Evolutionary conservation across 2,888 invertebrate genomes (phyloP), one percentile per base, ranked within the genome.

Genomic region (Atethmia centrago): DNA sequence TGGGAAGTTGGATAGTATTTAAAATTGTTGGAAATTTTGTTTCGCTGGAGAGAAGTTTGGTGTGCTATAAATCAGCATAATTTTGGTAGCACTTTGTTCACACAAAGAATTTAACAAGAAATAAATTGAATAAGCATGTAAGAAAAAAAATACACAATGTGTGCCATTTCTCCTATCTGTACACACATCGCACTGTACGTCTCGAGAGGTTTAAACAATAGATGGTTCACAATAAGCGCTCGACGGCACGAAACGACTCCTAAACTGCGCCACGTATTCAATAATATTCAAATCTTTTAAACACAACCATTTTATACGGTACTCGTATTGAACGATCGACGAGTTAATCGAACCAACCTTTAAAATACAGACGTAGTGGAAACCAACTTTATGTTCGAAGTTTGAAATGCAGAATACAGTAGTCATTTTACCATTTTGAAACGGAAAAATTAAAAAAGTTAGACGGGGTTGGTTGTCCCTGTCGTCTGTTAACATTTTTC

Each of bases 131-230:
- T 31, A 31, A n/a, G 3, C 1, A 7, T 31, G 7, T 31, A n/a
- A 21, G 16, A 0, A 51, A 28, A 56, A 56, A n/a, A 42, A 62
- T 5, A 14, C 31, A 4, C 12, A 12, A 9, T 9, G 3, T 16
- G 19, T 67, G 21, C 7, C 10, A 83, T 73, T 69, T 86, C 31
- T 82, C 58, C 73, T 63, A 62, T 55, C 79, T 45, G 71, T 86
- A 82, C 74, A 25, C 51, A 71, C 65, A 66, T 28, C n/a, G 25
- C 55, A 64, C 59, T 61, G 63, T 69, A 67, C 47, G 76, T 76
- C 79, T 79, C 79, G 42, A 83, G 86, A 70, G 86, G 59, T 74
- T 84, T 78, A 85, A 79, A 87, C 86, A 87, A 86, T 84, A 80
- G 73, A 78, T 77, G 51, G 80, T 74, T 63, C 76, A 77, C 80